A percentile compares a stretch with the other conserved stretches of the same genome.
Conservation (phyloP, 2,888 invertebrate species). For the Drosophila setosimentum region DNA sequence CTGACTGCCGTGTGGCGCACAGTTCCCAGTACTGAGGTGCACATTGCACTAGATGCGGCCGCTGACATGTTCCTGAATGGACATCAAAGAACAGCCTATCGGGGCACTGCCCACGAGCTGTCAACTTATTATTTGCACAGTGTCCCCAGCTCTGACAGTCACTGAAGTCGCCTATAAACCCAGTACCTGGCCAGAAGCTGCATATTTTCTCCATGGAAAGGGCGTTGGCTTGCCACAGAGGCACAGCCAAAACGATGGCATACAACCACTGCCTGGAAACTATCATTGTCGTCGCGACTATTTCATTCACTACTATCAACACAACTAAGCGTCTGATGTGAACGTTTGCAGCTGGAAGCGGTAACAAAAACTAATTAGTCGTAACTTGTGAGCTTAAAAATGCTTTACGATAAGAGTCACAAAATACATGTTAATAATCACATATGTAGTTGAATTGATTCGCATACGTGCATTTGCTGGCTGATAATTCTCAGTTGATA, state of each 20-base stretch:
- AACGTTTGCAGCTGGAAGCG: neutral
- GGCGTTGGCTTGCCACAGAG: neutral
- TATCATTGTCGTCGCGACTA: conserved; percentile 30
- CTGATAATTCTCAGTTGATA: conserved; percentile 24
- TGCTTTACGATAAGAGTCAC: conserved; percentile 29
- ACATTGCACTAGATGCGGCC: conserved; percentile 17
- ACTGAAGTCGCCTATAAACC: conserved; percentile 45
- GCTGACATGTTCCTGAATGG: conserved; percentile 36
- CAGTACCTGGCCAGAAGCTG: conserved; percentile 36
- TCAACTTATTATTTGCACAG: conserved; percentile 44
- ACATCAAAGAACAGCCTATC: conserved; percentile 33
- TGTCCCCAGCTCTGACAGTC: conserved; percentile 53
- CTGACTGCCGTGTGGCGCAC: conserved; percentile 16
- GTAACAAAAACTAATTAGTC: conserved; percentile 21
- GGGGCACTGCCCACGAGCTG: conserved; percentile 19
- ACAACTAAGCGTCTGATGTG: conserved; percentile 11
- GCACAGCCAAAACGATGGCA: conserved; percentile 9
- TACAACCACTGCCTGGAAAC: conserved; percentile 21
- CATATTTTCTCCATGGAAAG: conserved; percentile 46
- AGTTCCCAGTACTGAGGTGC: conserved; percentile 34
- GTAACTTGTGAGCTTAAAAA: conserved; percentile 9
- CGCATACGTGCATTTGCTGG: neutral
- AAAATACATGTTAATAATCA: conserved; percentile 8
- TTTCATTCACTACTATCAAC: neutral
- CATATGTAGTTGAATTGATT: neutral